Evolutionary conservation across 2,888 invertebrate genomes (phyloP), one percentile per base, ranked within the genome.

Genomic region (Drosophila nigricruria): DNA sequence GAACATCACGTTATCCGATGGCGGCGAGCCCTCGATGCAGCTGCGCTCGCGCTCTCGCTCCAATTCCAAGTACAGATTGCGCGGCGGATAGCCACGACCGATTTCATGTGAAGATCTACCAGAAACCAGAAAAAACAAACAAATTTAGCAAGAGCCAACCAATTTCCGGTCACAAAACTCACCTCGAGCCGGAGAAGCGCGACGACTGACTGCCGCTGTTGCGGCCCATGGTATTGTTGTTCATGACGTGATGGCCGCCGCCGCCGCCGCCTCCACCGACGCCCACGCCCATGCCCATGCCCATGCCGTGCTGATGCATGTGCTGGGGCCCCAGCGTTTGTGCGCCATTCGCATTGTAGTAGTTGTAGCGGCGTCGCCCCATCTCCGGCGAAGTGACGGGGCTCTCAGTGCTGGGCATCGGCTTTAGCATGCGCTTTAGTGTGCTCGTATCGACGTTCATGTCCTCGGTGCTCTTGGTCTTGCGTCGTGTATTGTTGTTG

Each of bases 1-100:
- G 93, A 98, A 98, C 94, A 97, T 96, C 77, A 97, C 97, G 93
- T 97, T 97, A 93, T 98, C 98, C 57, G 98, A 98, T 5, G 98
- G 97, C 60, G 98, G 98, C 1, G 97, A 97, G 47, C 95, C 94
- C 84, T 93, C 93, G 70, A 93, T 92, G 77, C 93, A 93, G 63
- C 93, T 93, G 62, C 95, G 92, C 90, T 95, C 95, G 1, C 96
- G 94, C 91, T 97, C 97, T 90, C 96, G 94, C 91, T 97, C 97
- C 91, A 97, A 94, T 93, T 97, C 97, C 88, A 97, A 94, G 93
- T 97, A 97, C 70, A 96, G 93, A 36, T 96, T 96, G 25, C 96
- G 94, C 42, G 96, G 95, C 70, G 95, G 95, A 92, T 96, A 95
- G 34, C 95, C 95, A 66, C 95, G 94, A 56, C 95, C 95, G 91